Evolutionary conservation across 2,113 vertebrate genomes (phyloP), one percentile per base, ranked within the genome.

Genomic region (Xyrauchen texanus): DNA sequence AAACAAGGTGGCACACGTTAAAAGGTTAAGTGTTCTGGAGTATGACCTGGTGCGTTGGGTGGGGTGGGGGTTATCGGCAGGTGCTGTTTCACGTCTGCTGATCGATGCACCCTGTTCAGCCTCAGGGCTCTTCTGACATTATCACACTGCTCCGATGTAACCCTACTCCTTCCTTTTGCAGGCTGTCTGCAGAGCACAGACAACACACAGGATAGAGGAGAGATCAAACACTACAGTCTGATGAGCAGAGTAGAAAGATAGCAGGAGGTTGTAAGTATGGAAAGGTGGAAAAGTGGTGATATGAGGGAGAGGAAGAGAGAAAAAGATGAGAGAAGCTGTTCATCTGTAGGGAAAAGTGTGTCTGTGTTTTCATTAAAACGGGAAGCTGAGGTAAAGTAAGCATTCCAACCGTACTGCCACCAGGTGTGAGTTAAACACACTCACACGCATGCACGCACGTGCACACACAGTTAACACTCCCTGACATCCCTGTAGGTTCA

Each of bases 51-150:
- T 34, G 21, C 21, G 21, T 34, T 34, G 21, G 21, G 1, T n/a
- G n/a, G 21, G 21, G 21, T 34, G 21, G 21, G 21, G 21, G 21
- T 34, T 34, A 11, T n/a, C 4, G 12, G 55, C 6, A 58, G 6
- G 55, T 34, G 21, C 21, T 34, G 21, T 34, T 34, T 34, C 44
- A 61, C 55, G 55, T 72, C 70, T 72, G 55, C 70, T 72, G 70
- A 60, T 34, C 21, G 3, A 34, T 34, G 21, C 21, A 34, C 16
- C 15, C 71, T 51, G 7, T 51, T 51, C 71, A 49, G 71, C 71
- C 71, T 74, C 46, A 62, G 71, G 71, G 71, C 58, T 62, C 57
- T 49, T 21, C 71, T 74, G 58, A 74, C 72, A 63, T 15, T 16
- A 63, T 74, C 60, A 64, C 61, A 72, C 47, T 46, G 7, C 16